These are phyloP conservation scores for Chelonoidis abingdonii DNA, from an alignment of 2,113 vertebrate genomes.

Conservation along the genomic window DNA sequence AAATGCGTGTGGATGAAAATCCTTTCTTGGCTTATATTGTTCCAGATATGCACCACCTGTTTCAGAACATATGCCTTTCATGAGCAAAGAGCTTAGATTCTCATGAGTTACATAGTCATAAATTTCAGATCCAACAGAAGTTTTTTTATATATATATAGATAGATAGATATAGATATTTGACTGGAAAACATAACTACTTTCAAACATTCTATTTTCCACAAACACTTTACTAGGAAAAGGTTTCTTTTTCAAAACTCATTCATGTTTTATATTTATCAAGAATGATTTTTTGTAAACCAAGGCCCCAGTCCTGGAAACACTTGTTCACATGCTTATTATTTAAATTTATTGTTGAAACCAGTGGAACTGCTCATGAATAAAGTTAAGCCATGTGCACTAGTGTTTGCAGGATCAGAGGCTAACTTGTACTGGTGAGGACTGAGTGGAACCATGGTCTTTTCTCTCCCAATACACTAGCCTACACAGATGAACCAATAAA, in stretches of 20 bases:
- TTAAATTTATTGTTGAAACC: neutral
- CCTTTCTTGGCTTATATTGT: neutral
- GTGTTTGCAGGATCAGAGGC: neutral
- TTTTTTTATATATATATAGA: neutral
- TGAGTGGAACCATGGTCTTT: neutral
- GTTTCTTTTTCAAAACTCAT: neutral
- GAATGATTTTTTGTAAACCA: neutral
- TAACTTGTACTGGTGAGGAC: neutral
- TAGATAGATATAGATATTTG: neutral
- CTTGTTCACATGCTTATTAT: accelerated
- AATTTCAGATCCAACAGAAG: neutral
- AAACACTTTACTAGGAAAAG: neutral
- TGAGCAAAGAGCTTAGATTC: neutral
- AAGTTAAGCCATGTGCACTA: neutral
- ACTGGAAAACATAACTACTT: neutral
- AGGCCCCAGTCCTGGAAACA: neutral
- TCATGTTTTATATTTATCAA: neutral
- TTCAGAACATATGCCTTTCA: neutral
- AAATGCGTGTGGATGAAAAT: neutral
- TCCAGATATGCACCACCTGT: neutral
- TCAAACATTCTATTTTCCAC: neutral
- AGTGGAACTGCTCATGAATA: neutral
- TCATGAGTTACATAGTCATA: neutral
- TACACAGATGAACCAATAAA: neutral
- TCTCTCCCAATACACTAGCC: neutral